phyloP scores from a whole-genome alignment of 2,797 vertebrate species.

The Pseudomugil tenellus region DNA sequence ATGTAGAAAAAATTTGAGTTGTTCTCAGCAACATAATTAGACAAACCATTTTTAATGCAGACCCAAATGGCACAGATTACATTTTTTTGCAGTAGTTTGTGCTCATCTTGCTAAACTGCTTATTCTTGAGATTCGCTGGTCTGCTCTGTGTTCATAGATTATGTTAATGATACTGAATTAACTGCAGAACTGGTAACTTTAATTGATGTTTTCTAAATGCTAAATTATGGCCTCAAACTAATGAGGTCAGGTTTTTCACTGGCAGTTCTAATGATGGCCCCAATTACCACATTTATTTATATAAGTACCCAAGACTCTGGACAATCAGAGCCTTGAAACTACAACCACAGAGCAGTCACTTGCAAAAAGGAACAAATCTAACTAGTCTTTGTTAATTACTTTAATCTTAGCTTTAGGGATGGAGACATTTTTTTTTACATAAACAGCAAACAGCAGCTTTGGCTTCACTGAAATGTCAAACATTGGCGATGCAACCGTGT shows the following conservation, averaged over 20 bases:
- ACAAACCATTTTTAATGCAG: no score
- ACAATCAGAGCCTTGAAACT: neutral
- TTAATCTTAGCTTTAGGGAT: no score
- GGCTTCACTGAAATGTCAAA: no score
- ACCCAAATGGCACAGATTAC: no score
- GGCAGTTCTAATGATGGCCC: no score
- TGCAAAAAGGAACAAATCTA: neutral
- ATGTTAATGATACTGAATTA: neutral
- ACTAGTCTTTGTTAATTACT: neutral
- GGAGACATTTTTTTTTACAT: no score
- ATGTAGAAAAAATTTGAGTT: no score
- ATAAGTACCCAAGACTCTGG: neutral
- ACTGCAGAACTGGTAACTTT: neutral
- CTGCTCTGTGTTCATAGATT: conserved; percentile 1
- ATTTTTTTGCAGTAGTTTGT: neutral
- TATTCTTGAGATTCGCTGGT: no score
- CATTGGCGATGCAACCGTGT: no score
- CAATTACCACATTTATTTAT: no score
- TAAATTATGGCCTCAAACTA: neutral
- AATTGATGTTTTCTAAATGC: neutral
- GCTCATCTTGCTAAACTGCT: neutral
- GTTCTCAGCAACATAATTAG: no score
- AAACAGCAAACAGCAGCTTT: neutral
- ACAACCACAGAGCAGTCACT: neutral
- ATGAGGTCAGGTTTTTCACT: neutral